phyloP scores from a whole-genome alignment of 1,140 invertebrate genomes.

The Coenobita brevimanus region DNA sequence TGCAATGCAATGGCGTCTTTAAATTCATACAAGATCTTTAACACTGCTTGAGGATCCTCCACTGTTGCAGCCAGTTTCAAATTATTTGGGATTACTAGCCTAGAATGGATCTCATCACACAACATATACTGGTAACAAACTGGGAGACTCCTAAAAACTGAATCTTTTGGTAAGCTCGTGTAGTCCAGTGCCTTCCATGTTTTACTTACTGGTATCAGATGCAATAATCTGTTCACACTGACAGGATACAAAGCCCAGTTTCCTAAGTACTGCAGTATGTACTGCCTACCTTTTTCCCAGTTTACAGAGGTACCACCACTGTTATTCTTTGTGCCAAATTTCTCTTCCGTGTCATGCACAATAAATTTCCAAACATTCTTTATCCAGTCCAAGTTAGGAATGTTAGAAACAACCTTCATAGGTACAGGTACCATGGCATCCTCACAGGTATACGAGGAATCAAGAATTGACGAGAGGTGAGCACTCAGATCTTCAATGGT shows the following conservation, averaged over 20 bases:
- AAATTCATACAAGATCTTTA: constrained; percentile 6
- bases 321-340: background rate
- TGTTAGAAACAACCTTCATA: background rate
- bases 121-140: background rate
- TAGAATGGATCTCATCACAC: background rate
- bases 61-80: constrained; percentile 22
- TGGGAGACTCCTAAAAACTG: background rate
- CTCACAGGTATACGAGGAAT: background rate
- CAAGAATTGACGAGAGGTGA: background rate
- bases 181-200: constrained; percentile 7
- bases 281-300: background rate
- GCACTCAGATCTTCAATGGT: background rate
- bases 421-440: background rate
- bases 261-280: background rate
- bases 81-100: background rate
- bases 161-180: background rate
- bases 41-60: background rate
- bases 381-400: background rate
- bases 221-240: background rate
- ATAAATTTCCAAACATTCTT: background rate
- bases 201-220: background rate
- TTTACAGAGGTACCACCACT: background rate
- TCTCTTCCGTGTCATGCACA: background rate
- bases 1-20: background rate
- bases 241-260: constrained; percentile 22